Evolutionary conservation across 2,888 invertebrate species (phyloP).

Genomic region (Pterostichus madidus): DNA sequence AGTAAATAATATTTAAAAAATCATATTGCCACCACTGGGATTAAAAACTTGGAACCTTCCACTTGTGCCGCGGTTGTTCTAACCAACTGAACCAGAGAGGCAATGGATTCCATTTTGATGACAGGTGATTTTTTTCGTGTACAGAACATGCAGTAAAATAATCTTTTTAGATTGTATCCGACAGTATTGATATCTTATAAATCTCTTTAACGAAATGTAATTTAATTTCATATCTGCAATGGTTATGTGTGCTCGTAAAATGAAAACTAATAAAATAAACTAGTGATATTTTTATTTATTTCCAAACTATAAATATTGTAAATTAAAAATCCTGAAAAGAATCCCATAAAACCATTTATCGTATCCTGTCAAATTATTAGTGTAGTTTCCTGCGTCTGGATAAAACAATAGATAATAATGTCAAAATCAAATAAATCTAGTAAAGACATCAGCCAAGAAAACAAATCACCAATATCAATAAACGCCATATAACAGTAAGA

Average conservation of each 20-base stretch:
- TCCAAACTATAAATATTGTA: neutral
- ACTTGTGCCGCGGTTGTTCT: too few relatives aligned
- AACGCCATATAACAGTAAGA: slow-evolving; percentile 20
- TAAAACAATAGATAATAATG: slow-evolving; percentile 48
- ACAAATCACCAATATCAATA: slow-evolving; percentile 52
- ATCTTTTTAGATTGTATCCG: too few relatives aligned
- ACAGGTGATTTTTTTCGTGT: too few relatives aligned
- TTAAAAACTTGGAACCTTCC: too few relatives aligned
- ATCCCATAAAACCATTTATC: too few relatives aligned
- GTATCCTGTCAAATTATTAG: too few relatives aligned
- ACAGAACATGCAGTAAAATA: too few relatives aligned
- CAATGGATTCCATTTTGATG: too few relatives aligned
- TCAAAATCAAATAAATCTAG: slow-evolving; percentile 32
- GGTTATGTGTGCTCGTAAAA: neutral
- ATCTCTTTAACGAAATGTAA: neutral
- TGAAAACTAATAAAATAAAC: too few relatives aligned
- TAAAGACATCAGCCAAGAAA: slow-evolving; percentile 38
- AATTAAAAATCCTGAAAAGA: neutral
- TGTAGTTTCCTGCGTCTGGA: slow-evolving; percentile 12
- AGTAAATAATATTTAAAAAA: too few relatives aligned
- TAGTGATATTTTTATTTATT: neutral
- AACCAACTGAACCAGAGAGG: too few relatives aligned
- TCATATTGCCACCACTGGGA: too few relatives aligned
- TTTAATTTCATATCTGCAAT: neutral
- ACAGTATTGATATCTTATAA: neutral